Evolutionary conservation across 1,140 invertebrate genomes (phyloP).

Genomic region (Formica selysi): DNA sequence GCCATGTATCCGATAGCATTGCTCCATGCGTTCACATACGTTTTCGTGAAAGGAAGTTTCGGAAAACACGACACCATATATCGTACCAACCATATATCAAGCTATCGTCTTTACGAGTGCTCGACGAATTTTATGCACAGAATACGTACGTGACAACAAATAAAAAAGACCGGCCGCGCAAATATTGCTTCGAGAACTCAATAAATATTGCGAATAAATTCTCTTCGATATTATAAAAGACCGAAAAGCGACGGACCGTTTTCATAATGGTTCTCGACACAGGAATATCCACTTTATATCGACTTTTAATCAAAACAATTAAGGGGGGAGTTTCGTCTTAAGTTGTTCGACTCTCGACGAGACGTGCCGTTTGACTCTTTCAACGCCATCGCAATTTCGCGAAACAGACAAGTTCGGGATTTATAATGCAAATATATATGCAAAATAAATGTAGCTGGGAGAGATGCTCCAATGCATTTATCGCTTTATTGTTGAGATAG

Average conservation of each 20-base stretch:
- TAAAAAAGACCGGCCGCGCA: constrained; percentile 11
- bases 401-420: constrained; percentile 26
- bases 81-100: not conserved
- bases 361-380: constrained; percentile 39
- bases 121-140: not conserved
- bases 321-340: constrained; percentile 18
- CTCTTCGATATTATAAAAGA: constrained; percentile 11
- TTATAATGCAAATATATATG: no score
- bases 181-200: constrained; percentile 16
- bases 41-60: constrained; percentile 27
- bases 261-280: not conserved
- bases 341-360: constrained; percentile 10
- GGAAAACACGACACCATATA: constrained; percentile 13
- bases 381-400: constrained; percentile 4
- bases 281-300: constrained; percentile 9
- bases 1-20: not conserved
- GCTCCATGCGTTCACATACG: not conserved
- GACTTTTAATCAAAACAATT: constrained; percentile 52
- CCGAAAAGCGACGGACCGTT: not conserved
- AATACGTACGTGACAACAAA: not conserved
- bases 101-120: constrained; percentile 36
- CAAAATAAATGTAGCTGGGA: not conserved
- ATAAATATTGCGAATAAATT: constrained; percentile 19
- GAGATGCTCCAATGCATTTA: not conserved
- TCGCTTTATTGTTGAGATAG: not conserved